A percentile compares a stretch with the other conserved stretches of the same genome.
Conservation (phyloP, 1,140 invertebrate genomes). For the Drosophila orena region DNA sequence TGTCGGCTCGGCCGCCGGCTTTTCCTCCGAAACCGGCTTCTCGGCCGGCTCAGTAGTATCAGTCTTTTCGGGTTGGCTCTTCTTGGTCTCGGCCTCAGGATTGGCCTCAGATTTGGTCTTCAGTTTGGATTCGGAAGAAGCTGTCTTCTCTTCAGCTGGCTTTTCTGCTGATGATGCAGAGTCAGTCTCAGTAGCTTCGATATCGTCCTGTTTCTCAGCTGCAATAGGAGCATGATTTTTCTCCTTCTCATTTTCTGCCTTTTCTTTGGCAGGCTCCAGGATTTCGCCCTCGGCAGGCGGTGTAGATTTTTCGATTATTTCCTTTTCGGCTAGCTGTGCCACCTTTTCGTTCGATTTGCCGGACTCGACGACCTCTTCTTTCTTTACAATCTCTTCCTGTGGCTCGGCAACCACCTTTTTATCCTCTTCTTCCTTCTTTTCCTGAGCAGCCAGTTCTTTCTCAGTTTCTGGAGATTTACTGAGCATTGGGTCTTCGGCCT, state of each 20-base stretch:
- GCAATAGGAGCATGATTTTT: constrained; percentile 12
- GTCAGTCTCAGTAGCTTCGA: constrained; percentile 19
- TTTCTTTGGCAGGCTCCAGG: not conserved
- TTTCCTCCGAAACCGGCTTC: constrained; percentile 6
- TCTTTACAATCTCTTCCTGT: constrained; percentile 34
- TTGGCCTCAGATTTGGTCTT: constrained; percentile 37
- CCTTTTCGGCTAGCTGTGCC: constrained; percentile 3
- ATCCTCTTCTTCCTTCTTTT: constrained; percentile 27
- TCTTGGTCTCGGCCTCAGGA: constrained; percentile 31
- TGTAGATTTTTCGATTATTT: constrained; percentile 14
- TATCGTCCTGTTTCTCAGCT: constrained; percentile 12
- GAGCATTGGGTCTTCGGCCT: constrained; percentile 5
- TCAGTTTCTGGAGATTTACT: constrained; percentile 16
- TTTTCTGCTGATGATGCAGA: constrained; percentile 32
- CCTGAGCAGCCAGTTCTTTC: constrained; percentile 22
- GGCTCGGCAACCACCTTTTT: constrained; percentile 21
- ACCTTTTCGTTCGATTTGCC: constrained; percentile 37
- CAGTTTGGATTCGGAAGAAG: constrained; percentile 15
- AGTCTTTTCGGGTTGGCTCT: constrained; percentile 61
- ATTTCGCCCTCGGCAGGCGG: constrained; percentile 15
- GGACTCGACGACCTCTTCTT: constrained; percentile 44
- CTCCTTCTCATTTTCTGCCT: constrained; percentile 9
- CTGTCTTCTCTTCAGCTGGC: constrained; percentile 20
- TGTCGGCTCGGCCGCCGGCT: constrained; percentile 8
- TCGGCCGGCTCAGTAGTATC: constrained; percentile 33